These are phyloP conservation scores for Dermatemys mawii DNA, from an alignment of 2,113 vertebrate genomes.

Conservation along the genomic window DNA sequence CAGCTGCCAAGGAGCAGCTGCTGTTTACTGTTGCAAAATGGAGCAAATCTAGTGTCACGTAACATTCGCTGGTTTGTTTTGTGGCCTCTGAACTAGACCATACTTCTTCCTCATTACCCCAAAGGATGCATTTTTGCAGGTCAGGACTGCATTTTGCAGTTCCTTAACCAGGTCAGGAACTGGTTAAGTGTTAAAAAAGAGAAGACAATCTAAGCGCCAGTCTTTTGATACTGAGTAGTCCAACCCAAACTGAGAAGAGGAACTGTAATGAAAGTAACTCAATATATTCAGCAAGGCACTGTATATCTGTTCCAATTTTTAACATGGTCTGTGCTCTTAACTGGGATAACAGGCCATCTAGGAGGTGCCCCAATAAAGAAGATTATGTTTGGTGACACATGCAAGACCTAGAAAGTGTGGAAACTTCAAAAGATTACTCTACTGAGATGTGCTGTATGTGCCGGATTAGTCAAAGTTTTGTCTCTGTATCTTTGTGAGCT, in stretches of 20 bases:
- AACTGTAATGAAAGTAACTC: background rate
- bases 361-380: background rate
- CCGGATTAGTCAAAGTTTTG: background rate
- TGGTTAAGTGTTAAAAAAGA: background rate
- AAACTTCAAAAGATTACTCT: background rate
- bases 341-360: background rate
- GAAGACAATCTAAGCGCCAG: background rate
- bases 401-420: background rate
- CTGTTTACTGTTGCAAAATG: background rate
- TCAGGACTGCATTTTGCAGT: too few species aligned
- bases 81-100: background rate
- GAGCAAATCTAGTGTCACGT: background rate
- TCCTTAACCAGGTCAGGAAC: too few species aligned
- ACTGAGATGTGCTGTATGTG: background rate
- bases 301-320: background rate
- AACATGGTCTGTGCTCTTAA: background rate
- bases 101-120: background rate
- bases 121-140: background rate
- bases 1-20: background rate
- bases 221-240: background rate
- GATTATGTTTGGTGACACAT: too few species aligned
- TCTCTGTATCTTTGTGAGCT: background rate
- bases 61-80: background rate
- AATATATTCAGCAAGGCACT: background rate
- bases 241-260: background rate